Conservation (phyloP, 1,140 invertebrate species). For the Parapsyche elsis region DNA sequence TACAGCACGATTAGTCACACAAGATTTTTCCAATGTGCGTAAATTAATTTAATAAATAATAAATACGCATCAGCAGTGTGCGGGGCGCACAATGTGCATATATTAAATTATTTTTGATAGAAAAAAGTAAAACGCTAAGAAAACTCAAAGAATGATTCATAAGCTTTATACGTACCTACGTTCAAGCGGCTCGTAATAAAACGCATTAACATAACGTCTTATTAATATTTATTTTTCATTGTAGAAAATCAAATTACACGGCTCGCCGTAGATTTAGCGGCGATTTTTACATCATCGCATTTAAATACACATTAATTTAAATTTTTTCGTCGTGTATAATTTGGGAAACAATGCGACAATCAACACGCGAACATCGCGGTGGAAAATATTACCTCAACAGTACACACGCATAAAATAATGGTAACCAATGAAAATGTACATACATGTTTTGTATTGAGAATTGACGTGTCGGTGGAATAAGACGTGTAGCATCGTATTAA, state of each 20-base stretch:
- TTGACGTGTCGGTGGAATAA: too few species aligned
- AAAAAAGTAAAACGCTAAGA: background rate
- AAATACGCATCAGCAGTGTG: background rate
- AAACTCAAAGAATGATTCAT: slow-evolving; percentile 20
- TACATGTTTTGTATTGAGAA: too few species aligned
- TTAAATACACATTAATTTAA: background rate
- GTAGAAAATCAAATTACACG: slow-evolving; percentile 33
- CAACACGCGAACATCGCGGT: background rate
- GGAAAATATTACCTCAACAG: too few species aligned
- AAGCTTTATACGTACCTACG: background rate
- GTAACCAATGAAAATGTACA: too few species aligned
- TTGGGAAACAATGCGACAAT: background rate
- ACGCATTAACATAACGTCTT: slow-evolving; percentile 23
- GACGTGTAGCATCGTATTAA: too few species aligned
- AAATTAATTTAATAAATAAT: too few species aligned
- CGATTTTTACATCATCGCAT: slow-evolving; percentile 28
- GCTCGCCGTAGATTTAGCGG: slow-evolving; percentile 8
- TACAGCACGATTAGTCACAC: background rate
- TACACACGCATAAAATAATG: too few species aligned
- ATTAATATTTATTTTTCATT: slow-evolving; percentile 34
- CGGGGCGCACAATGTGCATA: background rate
- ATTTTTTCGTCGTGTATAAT: background rate
- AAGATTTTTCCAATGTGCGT: too few species aligned
- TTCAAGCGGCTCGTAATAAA: slow-evolving; percentile 17
- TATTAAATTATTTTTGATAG: background rate